Evolutionary conservation across 2,113 vertebrate genomes (phyloP), one percentile per base, ranked within the genome.

Genomic region (Illadopsis cleaveri): DNA sequence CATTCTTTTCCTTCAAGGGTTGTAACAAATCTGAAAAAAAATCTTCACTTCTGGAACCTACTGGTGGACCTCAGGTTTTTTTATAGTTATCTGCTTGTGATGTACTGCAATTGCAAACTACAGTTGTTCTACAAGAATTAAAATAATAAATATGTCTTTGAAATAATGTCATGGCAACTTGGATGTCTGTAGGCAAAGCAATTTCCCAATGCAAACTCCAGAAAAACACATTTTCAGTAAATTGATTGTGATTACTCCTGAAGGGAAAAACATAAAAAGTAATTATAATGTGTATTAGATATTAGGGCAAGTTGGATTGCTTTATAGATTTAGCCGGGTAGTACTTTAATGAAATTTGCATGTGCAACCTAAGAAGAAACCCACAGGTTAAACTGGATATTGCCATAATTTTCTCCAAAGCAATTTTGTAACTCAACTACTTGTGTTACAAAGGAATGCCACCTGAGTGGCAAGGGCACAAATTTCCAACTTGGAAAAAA

Each of bases 211-310:
- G 5, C 37, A 87, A 94, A 89, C 54, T 47, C 53, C 65, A 89
- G 65, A 44, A 96, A 94, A 90, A 89, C n/a, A 50, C 44, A 86
- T 78, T 95, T 95, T 58, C 85, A 90, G 80, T 85, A 97, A 97
- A 96, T 93, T 95, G 85, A 96, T 94, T 94, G 83, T 90, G 89
- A 96, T 96, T 94, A 94, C 77, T 95, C 80, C 75, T 75, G 69
- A 89, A 71, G 40, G 65, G 30, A 90, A 87, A 86, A 73, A 71
- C 85, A 96, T 91, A 94, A 80, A 87, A 95, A 89, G 87, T 91
- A 89, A 97, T 96, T 97, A 96, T 80, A 92, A 73, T 37, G 77
- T 73, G 45, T 87, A 94, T 92, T 94, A 95, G 54, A 65, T 93
- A 94, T 93, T 92, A 97, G 65, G 65, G 82, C 56, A 91, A 85